phyloP scores from a whole-genome alignment of 1,140 invertebrate species.

The Trachelipus rathkii region DNA sequence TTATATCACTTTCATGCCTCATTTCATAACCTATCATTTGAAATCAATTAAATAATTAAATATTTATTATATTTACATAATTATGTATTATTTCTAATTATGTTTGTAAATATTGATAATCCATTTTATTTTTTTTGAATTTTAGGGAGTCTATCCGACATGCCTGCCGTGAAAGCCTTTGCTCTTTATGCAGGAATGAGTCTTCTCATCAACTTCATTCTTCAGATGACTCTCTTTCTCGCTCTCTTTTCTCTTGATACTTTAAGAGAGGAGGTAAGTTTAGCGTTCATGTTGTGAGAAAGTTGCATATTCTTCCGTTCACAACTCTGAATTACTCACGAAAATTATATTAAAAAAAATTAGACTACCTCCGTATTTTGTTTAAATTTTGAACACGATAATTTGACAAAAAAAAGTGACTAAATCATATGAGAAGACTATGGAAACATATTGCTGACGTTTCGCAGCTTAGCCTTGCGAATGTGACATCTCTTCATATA shows the following conservation, averaged over 20 bases:
- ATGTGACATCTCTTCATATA: too few relatives aligned
- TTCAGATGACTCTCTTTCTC: constrained; percentile 61
- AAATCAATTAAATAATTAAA: too few relatives aligned
- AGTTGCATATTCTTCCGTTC: background rate
- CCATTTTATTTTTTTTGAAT: background rate
- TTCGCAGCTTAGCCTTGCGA: too few relatives aligned
- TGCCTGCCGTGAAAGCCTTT: constrained; percentile 63
- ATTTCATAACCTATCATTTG: too few relatives aligned
- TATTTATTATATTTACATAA: background rate
- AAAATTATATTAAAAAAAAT: too few relatives aligned
- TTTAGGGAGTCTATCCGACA: constrained; percentile 58
- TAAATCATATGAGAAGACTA: too few relatives aligned
- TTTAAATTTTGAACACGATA: too few relatives aligned
- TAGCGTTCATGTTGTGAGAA: background rate
- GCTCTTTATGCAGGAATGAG: constrained; percentile 61
- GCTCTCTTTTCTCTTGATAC: constrained; percentile 59
- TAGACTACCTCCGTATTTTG: too few relatives aligned
- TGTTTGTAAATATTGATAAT: background rate
- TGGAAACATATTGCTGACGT: too few relatives aligned
- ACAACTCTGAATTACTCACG: too few relatives aligned
- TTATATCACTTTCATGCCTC: too few relatives aligned
- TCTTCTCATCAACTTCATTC: constrained; percentile 60
- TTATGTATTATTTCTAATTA: background rate
- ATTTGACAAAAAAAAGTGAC: too few relatives aligned
- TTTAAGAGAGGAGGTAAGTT: constrained; percentile 38